These are phyloP conservation scores for Kradibia gibbosae DNA, from an alignment of 1,140 invertebrate genomes.

Conservation along the genomic window DNA sequence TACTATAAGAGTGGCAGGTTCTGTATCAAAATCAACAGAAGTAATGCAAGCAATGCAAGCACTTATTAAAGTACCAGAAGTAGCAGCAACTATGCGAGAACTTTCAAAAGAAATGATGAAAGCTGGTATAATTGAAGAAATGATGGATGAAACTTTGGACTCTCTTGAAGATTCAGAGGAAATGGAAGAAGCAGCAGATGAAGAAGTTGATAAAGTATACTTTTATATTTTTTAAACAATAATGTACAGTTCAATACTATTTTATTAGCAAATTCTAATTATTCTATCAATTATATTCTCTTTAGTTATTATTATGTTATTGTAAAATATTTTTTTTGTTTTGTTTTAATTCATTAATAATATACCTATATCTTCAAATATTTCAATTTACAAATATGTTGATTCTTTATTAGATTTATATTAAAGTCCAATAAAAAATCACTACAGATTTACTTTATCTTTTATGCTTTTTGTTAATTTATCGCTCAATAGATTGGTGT, in stretches of 20 bases:
- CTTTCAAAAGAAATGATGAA: constrained; percentile 99
- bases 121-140: constrained; percentile 99
- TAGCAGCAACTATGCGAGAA: constrained; percentile 96
- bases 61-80: constrained; percentile 91
- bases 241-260: not conserved
- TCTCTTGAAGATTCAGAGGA: constrained; percentile 90
- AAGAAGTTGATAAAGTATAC: constrained; percentile 92
- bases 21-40: constrained; percentile 93
- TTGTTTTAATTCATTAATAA: too few species aligned
- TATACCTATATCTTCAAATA: too few species aligned
- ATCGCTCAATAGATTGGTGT: too few species aligned
- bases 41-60: constrained; percentile 98
- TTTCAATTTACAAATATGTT: too few species aligned
- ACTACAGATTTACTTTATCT: too few species aligned
- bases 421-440: too few species aligned
- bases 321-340: not conserved
- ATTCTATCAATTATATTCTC: not conserved
- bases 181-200: constrained; percentile 93
- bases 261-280: not conserved
- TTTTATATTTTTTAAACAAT: constrained; percentile 4
- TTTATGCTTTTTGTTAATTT: too few species aligned
- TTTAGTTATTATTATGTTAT: not conserved
- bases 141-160: constrained; percentile 98
- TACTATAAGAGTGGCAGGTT: constrained; percentile 90
- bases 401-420: too few species aligned